These are phyloP conservation scores for Arbacia lixula DNA, from an alignment of 53 echinoderm and acorn worm species.

Conservation along the genomic window DNA sequence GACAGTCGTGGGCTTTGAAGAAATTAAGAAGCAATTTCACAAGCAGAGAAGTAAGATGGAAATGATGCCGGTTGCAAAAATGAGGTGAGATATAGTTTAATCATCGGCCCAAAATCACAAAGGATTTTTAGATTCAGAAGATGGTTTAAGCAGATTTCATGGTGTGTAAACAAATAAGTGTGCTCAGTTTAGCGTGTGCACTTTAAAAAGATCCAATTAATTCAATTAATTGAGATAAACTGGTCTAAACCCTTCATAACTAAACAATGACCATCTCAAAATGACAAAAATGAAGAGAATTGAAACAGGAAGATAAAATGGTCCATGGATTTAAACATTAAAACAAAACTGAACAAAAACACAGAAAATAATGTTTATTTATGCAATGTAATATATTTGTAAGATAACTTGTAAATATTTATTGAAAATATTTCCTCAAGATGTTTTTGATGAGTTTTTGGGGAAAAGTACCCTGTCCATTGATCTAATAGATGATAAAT, in stretches of 20 bases:
- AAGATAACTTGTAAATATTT: not conserved
- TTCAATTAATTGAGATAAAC: no score
- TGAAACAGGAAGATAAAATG: no score
- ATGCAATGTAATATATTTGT: no score
- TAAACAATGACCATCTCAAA: no score
- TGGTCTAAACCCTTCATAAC: no score
- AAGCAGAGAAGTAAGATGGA: slow-evolving; percentile 14
- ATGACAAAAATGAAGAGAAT: no score
- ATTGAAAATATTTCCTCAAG: not conserved
- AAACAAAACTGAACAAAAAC: no score
- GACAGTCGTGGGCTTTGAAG: not conserved
- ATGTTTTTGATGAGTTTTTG: not conserved
- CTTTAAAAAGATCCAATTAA: no score
- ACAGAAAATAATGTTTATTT: no score
- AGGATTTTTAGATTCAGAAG: not conserved
- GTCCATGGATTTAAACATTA: no score
- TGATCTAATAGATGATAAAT: not conserved
- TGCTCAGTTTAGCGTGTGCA: no score
- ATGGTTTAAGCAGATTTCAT: not conserved
- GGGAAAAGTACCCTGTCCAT: not conserved
- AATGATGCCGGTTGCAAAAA: slow-evolving; percentile 7
- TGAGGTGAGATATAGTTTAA: slow-evolving; percentile 7
- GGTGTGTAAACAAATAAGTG: no score
- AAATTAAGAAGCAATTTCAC: slow-evolving; percentile 10
- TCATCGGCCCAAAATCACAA: not conserved